phyloP scores from a whole-genome alignment of 2,797 vertebrate species.

The Onychomys leucogaster region DNA sequence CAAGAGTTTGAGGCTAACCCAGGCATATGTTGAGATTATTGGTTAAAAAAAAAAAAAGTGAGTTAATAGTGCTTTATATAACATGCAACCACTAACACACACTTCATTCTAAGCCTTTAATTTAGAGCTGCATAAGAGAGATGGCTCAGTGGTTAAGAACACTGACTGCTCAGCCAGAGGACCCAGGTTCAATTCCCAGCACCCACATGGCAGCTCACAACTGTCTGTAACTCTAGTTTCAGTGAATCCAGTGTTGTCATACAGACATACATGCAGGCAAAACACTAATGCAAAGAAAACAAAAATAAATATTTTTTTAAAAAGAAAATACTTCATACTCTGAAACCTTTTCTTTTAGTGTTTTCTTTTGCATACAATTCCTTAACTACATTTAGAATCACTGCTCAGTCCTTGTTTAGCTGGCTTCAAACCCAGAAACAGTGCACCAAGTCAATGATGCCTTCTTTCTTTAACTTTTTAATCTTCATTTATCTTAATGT shows the following conservation, averaged over 20 bases:
- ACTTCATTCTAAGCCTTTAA: not conserved
- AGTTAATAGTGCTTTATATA: not conserved
- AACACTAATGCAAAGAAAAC: not conserved
- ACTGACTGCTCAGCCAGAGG: too few species aligned
- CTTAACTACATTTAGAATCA: not conserved
- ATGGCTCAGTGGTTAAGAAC: too few species aligned
- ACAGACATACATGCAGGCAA: too few species aligned
- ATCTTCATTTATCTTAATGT: not conserved
- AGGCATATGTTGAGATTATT: not conserved
- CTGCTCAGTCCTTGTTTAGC: not conserved
- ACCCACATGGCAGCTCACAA: too few species aligned
- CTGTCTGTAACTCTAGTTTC: too few species aligned
- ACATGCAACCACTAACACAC: not conserved
- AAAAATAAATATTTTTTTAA: too few species aligned
- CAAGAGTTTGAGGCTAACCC: not conserved
- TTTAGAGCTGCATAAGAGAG: not conserved
- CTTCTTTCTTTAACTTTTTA: not conserved
- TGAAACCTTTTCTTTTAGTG: not conserved
- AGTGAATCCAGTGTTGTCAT: too few species aligned
- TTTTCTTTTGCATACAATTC: not conserved
- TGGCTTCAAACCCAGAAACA: not conserved
- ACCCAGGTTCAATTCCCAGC: too few species aligned
- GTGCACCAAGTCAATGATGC: not conserved
- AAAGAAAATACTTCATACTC: not conserved
- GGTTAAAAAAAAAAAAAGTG: not conserved